Percentiles rank a stretch among this genome's conserved stretches.
Evolutionary conservation across 2,113 vertebrate genomes (phyloP).

Genomic region (Gracilinanus agilis): DNA sequence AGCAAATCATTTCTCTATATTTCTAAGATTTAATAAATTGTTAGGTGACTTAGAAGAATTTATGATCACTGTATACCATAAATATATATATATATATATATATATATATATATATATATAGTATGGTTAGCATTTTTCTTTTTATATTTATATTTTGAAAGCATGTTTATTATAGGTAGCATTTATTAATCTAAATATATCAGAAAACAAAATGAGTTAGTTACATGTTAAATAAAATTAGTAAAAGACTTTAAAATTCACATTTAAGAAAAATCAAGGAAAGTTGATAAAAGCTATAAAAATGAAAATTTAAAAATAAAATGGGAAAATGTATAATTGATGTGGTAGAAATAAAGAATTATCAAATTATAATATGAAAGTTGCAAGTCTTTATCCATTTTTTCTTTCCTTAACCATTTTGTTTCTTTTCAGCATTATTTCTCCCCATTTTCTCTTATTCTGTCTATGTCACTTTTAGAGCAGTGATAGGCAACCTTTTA

Average conservation of each 20-base stretch:
- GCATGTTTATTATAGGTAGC: not conserved
- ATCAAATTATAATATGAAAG: too few relatives aligned
- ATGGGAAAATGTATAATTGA: not conserved
- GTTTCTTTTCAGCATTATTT: too few relatives aligned
- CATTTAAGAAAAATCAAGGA: conserved; percentile 13
- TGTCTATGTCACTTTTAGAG: too few relatives aligned
- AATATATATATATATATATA: too few relatives aligned
- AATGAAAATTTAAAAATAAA: conserved; percentile 1
- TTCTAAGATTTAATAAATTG: conserved; percentile 41
- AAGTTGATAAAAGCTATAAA: conserved; percentile 15
- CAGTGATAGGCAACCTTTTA: too few relatives aligned
- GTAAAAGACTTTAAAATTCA: not conserved
- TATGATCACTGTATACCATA: not conserved
- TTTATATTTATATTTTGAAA: conserved; percentile 4
- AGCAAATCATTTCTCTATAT: conserved; percentile 7
- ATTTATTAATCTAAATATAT: conserved; percentile 1
- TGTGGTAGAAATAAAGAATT: too few relatives aligned
- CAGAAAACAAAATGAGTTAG: not conserved
- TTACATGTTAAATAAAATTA: not conserved
- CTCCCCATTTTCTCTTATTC: too few relatives aligned
- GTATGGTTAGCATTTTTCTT: not conserved
- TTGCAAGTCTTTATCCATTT: too few relatives aligned
- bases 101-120: too few relatives aligned
- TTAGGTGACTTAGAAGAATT: conserved; percentile 39
- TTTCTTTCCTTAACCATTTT: too few relatives aligned